Base-by-base conservation (phyloP, 1,140 invertebrate species). In the Drosophila kurseongensis region DNA sequence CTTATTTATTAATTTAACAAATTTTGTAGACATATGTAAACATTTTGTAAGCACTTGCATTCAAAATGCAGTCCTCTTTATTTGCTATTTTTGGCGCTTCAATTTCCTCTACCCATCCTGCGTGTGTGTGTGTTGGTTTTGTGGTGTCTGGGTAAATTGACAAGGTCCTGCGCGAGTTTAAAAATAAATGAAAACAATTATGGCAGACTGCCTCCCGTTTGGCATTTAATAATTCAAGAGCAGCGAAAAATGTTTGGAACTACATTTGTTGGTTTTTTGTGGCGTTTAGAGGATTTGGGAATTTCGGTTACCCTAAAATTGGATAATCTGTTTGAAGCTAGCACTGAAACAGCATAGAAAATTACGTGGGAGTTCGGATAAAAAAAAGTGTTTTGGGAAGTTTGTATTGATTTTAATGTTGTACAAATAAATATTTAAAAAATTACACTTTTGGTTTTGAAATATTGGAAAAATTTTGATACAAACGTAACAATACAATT, bases 181-280 rank as follows among this genome's bases (percentile, higher is more conserved):
- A 80, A 88, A 88, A 89, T 80, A 88, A 83, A 71, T 69, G 42
- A 82, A 82, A 77, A 77, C 79, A 83, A 75, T 86, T 78, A 61
- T 61, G 75, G 48, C 14, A 45, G 32, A 51, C 62, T 54, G 52
- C 50, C 69, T 7, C 16, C 29, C 27, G 38, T 1, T 36, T 38
- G 14, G n/a, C 27, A 40, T 40, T 69, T 32, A 29, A 69, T 50
- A 57, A 69, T 71, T 71, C 1, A 71, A 71, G 14, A 36, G 65
- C 44, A 71, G 36, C n/a, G 29, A n/a, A 36, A 69, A 57, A 58
- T 71, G 66, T 36, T 62, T 67, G 8, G 27, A 10, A 3, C 13
- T 27, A 41, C 10, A 10, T 48, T 23, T 35, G 4, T 10, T 27
- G 61, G 23, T 27, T 71, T 69, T 48, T 48, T 14, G 63, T 35